Conservation (phyloP, 2,888 invertebrate species). For the Julus scanicus region DNA sequence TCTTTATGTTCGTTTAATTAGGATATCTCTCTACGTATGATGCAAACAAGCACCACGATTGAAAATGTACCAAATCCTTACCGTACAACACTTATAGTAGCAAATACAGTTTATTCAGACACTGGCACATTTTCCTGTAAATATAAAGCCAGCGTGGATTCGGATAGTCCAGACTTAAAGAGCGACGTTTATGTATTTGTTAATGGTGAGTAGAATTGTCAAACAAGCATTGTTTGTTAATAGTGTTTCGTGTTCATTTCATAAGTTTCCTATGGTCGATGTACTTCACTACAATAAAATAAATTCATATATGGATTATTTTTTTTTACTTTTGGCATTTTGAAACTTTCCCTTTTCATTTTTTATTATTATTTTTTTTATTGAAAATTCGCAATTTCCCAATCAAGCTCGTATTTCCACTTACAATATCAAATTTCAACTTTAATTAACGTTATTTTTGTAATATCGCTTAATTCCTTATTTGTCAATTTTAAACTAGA, state of each 20-base stretch:
- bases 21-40: background rate
- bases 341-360: no score
- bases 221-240: background rate
- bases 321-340: no score
- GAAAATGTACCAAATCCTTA: slow-evolving; percentile 44
- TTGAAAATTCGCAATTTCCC: no score
- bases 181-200: slow-evolving; percentile 54
- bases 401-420: no score
- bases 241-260: background rate
- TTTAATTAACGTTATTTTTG: no score
- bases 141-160: slow-evolving; percentile 41
- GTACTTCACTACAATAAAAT: no score
- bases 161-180: background rate
- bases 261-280: background rate
- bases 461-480: no score
- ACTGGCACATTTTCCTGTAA: slow-evolving; percentile 50
- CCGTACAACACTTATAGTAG: background rate
- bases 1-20: background rate
- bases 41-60: background rate
- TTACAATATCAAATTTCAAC: no score
- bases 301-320: no score
- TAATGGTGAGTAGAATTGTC: slow-evolving; percentile 46
- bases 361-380: no score
- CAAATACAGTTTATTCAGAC: slow-evolving; percentile 53
- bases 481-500: background rate